Evolutionary conservation across 2,888 invertebrate species (phyloP).

Genomic region (Horisme vitalbata): DNA sequence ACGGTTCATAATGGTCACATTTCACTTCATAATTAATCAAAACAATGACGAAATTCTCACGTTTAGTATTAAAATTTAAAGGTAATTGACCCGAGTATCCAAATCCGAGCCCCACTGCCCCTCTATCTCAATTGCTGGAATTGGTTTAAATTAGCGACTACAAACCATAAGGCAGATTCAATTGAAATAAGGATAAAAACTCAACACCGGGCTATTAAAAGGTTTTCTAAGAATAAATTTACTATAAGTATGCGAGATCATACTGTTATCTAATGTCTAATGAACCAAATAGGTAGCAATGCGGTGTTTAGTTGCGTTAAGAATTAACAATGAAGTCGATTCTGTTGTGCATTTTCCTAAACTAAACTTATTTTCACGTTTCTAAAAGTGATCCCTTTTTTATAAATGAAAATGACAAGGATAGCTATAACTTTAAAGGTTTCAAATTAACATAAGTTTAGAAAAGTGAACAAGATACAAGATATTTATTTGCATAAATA

Average conservation of each 20-base stretch:
- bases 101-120: conserved; percentile 21
- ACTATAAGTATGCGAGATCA: conserved; percentile 3
- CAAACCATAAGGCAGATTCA: conserved; percentile 36
- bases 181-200: conserved; percentile 58
- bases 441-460: too few species aligned
- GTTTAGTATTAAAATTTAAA: background rate
- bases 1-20: conserved; percentile 7
- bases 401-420: too few species aligned
- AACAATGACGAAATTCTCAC: conserved; percentile 10
- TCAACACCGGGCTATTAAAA: conserved; percentile 21
- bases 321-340: too few species aligned
- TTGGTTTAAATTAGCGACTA: conserved; percentile 67
- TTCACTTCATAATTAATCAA: conserved; percentile 13
- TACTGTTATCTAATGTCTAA: conserved; percentile 1
- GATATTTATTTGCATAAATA: too few species aligned
- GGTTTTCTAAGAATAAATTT: conserved; percentile 32
- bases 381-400: too few species aligned
- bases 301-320: background rate
- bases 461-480: too few species aligned
- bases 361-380: too few species aligned
- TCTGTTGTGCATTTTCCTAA: too few species aligned
- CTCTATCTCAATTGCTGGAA: conserved; percentile 70
- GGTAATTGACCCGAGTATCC: conserved; percentile 27
- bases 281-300: background rate
- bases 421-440: too few species aligned